phyloP scores from a whole-genome alignment of 2,888 invertebrate genomes.

The Gymnoscelis rufifasciata region DNA sequence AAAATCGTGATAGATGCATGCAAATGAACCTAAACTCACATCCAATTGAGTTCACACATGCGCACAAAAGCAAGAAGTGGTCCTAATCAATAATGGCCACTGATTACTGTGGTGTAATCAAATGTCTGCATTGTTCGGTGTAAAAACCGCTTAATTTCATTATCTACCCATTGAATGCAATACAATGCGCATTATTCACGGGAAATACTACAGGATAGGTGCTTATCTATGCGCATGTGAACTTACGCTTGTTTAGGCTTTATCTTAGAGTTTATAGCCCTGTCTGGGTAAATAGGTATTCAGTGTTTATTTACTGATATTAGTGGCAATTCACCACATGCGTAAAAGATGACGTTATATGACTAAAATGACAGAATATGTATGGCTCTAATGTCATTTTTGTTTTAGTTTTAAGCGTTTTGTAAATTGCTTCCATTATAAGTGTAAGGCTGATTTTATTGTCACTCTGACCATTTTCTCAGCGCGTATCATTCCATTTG shows the following conservation, averaged over 20 bases:
- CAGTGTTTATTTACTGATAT: background rate
- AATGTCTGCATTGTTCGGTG: slow-evolving; percentile 42
- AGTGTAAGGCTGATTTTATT: too few relatives aligned
- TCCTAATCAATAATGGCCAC: slow-evolving; percentile 23
- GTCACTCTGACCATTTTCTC: too few relatives aligned
- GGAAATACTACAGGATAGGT: slow-evolving; percentile 25
- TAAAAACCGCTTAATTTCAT: slow-evolving; percentile 56
- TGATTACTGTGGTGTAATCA: slow-evolving; percentile 34
- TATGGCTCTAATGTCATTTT: too few relatives aligned
- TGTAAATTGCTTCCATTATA: too few relatives aligned
- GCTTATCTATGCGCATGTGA: slow-evolving; percentile 21
- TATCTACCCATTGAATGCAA: slow-evolving; percentile 53
- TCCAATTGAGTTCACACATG: background rate
- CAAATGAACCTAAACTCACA: background rate
- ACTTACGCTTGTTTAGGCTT: slow-evolving; percentile 15
- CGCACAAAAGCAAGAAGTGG: slow-evolving; percentile 15
- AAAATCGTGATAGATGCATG: too few relatives aligned
- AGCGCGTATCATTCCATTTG: too few relatives aligned
- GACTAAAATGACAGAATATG: too few relatives aligned
- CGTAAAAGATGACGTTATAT: too few relatives aligned
- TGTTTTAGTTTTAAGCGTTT: too few relatives aligned
- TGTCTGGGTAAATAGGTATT: too few relatives aligned
- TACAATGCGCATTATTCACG: slow-evolving; percentile 58
- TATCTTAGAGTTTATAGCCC: background rate
- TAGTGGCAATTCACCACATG: too few relatives aligned